Evolutionary conservation across 1,140 invertebrate species (phyloP).

Genomic region (Nasonia longicornis): DNA sequence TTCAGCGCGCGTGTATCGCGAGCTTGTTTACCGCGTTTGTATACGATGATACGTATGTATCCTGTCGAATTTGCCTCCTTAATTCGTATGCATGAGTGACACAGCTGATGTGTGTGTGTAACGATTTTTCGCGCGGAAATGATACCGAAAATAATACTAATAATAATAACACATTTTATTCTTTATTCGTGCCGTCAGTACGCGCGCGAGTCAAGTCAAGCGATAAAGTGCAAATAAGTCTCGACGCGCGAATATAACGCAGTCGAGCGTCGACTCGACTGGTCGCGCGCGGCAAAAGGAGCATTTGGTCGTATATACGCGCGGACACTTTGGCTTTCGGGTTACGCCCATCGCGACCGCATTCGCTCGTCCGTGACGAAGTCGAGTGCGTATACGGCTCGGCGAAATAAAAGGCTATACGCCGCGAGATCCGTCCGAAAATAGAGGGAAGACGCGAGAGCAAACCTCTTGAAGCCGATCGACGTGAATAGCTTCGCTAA

Average conservation of each 20-base stretch:
- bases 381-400: neutral
- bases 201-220: neutral
- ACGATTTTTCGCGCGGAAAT: too few relatives aligned
- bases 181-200: neutral
- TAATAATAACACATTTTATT: too few relatives aligned
- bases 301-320: constrained; percentile 39
- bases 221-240: constrained; percentile 10
- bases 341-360: constrained; percentile 65
- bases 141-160: too few relatives aligned
- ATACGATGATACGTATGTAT: constrained; percentile 17
- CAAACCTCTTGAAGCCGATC: constrained; percentile 18
- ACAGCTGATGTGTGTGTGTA: too few relatives aligned
- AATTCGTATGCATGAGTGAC: constrained; percentile 47
- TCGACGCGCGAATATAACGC: neutral
- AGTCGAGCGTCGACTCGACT: neutral
- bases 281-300: constrained; percentile 33
- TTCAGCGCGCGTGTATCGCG: constrained; percentile 19
- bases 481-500: constrained; percentile 24
- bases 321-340: constrained; percentile 25
- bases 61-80: constrained; percentile 28
- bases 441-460: constrained; percentile 38
- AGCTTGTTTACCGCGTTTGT: constrained; percentile 26
- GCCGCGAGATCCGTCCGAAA: constrained; percentile 28
- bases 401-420: constrained; percentile 50
- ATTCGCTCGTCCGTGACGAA: constrained; percentile 63